Evolutionary conservation across 2,113 vertebrate species (phyloP).

Genomic region (Chloebia gouldiae): DNA sequence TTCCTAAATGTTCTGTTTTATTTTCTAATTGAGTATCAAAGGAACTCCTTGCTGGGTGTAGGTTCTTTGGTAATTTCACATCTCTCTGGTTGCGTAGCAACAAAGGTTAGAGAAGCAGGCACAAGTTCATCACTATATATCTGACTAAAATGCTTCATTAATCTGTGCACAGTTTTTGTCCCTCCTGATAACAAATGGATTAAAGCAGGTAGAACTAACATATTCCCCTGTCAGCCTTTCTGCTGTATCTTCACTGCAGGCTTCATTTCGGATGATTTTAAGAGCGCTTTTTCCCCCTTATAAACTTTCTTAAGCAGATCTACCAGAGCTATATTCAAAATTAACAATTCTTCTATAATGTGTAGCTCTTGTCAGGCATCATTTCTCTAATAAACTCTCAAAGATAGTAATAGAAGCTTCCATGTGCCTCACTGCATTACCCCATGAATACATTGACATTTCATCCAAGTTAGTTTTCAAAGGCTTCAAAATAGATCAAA

Average conservation of each 20-base stretch:
- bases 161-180: neutral
- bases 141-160: slow-evolving; percentile 39
- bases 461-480: slow-evolving; percentile 34
- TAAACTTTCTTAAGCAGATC: slow-evolving; percentile 23
- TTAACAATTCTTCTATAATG: slow-evolving; percentile 5
- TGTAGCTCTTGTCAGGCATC: neutral
- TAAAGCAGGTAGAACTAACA: slow-evolving; percentile 50
- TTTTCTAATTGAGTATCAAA: slow-evolving; percentile 22
- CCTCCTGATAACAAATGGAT: slow-evolving; percentile 13
- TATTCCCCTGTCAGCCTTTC: neutral
- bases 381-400: slow-evolving; percentile 34
- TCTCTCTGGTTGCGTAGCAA: slow-evolving; percentile 1
- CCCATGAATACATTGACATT: slow-evolving; percentile 36
- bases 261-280: slow-evolving; percentile 40
- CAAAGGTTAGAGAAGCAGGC: neutral
- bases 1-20: slow-evolving; percentile 42
- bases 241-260: neutral
- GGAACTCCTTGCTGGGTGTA: neutral
- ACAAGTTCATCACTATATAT: slow-evolving; percentile 6
- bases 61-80: slow-evolving; percentile 9
- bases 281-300: neutral
- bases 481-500: slow-evolving; percentile 42
- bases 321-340: slow-evolving; percentile 43
- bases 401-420: neutral
- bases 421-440: neutral